These are phyloP conservation scores for Galeruca laticollis DNA, from an alignment of 2,888 invertebrate genomes.

Conservation along the genomic window DNA sequence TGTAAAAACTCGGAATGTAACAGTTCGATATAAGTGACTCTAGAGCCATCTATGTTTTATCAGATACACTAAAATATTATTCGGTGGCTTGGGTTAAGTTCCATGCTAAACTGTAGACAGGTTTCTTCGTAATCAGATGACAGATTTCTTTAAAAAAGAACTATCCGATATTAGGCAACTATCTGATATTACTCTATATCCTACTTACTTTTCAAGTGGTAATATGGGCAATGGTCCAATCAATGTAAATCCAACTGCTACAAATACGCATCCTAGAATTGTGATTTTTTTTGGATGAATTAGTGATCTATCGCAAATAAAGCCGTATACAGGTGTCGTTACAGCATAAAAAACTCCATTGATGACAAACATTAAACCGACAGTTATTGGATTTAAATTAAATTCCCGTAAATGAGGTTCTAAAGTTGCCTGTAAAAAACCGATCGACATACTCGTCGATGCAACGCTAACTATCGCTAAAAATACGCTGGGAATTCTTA, in stretches of 20 bases:
- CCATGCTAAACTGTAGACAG: too few species aligned
- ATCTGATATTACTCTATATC: too few species aligned
- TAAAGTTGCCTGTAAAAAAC: conserved; percentile 89
- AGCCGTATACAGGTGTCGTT: conserved; percentile 85
- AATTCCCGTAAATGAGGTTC: conserved; percentile 88
- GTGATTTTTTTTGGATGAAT: conserved; percentile 78
- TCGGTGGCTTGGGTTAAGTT: too few species aligned
- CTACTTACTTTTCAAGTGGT: conserved; percentile 72
- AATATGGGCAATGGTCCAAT: conserved; percentile 87
- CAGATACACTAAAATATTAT: too few species aligned
- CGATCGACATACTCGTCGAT: conserved; percentile 84
- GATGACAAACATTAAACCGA: conserved; percentile 86
- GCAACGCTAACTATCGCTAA: conserved; percentile 79
- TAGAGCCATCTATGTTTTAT: too few species aligned
- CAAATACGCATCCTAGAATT: conserved; percentile 74
- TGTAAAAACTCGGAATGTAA: too few species aligned
- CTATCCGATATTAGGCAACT: too few species aligned
- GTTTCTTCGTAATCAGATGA: too few species aligned
- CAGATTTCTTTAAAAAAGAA: too few species aligned
- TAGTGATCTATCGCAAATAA: conserved; percentile 78
- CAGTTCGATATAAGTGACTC: too few species aligned
- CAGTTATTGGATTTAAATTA: conserved; percentile 75
- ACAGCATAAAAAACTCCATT: conserved; percentile 85
- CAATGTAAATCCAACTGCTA: conserved; percentile 78
- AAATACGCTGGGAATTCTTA: conserved; percentile 81